phyloP scores from a whole-genome alignment of 2,113 vertebrate genomes.

The Festucalex cinctus region DNA sequence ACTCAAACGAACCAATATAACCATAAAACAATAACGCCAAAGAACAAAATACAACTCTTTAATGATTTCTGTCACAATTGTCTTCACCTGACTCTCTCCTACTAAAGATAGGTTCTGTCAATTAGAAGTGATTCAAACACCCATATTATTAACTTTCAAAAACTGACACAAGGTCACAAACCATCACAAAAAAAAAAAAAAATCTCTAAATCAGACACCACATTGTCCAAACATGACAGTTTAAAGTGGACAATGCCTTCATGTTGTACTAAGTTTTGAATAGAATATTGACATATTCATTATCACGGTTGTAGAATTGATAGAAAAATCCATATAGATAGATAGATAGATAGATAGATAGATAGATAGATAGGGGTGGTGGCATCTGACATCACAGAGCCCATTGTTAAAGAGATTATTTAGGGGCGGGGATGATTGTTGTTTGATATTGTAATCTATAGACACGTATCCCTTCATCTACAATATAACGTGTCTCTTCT shows the following conservation, averaged over 20 bases:
- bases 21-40: too few relatives aligned
- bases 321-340: not conserved
- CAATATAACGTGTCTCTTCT: not conserved
- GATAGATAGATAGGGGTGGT: conserved; percentile 12
- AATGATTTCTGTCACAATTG: too few relatives aligned
- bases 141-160: too few relatives aligned
- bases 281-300: not conserved
- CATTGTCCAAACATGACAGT: not conserved
- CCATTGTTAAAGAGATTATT: conserved; percentile 71
- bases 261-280: not conserved
- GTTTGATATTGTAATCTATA: conserved; percentile 28
- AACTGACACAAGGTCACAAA: not conserved
- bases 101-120: too few relatives aligned
- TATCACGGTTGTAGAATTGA: not conserved
- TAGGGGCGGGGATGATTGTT: conserved; percentile 40
- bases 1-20: too few relatives aligned
- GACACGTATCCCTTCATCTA: conserved; percentile 18
- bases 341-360: not conserved
- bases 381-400: conserved; percentile 63
- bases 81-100: too few relatives aligned
- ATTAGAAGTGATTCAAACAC: not conserved
- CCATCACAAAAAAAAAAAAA: not conserved
- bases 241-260: not conserved
- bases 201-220: too few relatives aligned
- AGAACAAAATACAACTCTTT: too few relatives aligned